phyloP scores from a whole-genome alignment of 2,113 vertebrate species.

The Sturnus vulgaris region DNA sequence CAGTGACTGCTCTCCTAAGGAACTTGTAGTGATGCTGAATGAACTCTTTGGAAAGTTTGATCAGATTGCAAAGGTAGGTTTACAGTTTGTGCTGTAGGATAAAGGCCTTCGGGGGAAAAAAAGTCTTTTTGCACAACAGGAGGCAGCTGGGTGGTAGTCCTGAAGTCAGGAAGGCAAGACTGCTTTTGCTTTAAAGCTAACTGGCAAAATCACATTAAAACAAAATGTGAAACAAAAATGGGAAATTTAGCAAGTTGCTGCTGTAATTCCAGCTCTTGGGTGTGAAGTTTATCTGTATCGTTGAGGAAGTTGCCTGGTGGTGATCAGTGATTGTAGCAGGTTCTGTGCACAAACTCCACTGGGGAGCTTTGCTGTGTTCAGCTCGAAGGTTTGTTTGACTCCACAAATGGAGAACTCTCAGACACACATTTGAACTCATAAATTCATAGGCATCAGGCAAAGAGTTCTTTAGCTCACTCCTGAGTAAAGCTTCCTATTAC shows the following conservation, averaged over 20 bases:
- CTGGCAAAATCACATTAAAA: not conserved
- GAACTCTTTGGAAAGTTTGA: slow-evolving; percentile 98
- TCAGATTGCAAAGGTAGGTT: slow-evolving; percentile 94
- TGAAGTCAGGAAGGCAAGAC: not conserved
- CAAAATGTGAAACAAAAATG: not conserved
- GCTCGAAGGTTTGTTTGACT: not conserved
- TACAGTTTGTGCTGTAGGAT: not conserved
- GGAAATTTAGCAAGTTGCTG: not conserved
- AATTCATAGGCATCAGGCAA: not conserved
- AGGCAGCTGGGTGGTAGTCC: not conserved
- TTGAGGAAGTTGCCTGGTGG: not conserved
- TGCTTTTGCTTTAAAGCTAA: not conserved
- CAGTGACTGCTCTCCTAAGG: slow-evolving; percentile 97
- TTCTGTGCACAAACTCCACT: not conserved
- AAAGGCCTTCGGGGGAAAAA: not conserved
- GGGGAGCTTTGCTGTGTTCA: not conserved
- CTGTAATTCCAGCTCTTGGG: not conserved
- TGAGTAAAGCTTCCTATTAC: not conserved
- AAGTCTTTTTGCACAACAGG: not conserved
- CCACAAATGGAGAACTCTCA: not conserved
- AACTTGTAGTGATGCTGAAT: slow-evolving; percentile 94
- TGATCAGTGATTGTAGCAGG: not conserved
- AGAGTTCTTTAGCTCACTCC: not conserved
- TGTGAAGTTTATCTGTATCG: not conserved
- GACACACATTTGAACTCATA: not conserved